A percentile compares a stretch with the other conserved stretches of the same genome.
Conservation (phyloP, 2,113 vertebrate species). For the Oxyura jamaicensis region DNA sequence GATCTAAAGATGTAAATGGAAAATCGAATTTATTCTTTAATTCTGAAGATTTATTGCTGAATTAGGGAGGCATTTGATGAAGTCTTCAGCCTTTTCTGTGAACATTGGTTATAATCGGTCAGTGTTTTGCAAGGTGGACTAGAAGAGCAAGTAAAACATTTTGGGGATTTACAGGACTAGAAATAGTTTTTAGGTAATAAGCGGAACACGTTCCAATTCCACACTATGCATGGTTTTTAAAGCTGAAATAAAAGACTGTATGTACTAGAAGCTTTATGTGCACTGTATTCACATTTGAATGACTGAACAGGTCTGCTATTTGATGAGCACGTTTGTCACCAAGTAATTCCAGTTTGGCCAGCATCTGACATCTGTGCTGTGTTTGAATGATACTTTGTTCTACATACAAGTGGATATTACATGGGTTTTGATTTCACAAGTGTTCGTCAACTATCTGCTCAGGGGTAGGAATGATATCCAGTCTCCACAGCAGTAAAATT, state of each 20-base stretch:
- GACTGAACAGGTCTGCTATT: background rate
- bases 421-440: background rate
- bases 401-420: background rate
- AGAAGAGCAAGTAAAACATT: background rate
- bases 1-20: background rate
- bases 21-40: background rate
- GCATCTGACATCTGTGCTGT: background rate
- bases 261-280: background rate
- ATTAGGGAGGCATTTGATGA: background rate
- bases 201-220: background rate
- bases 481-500: background rate
- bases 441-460: background rate
- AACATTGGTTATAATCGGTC: background rate
- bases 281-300: background rate
- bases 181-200: background rate
- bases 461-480: background rate
- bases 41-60: background rate
- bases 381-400: background rate
- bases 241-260: background rate
- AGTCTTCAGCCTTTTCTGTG: background rate
- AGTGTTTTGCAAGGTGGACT: background rate
- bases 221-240: background rate
- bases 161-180: background rate
- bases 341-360: conserved; percentile 4
- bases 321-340: background rate